Conservation (phyloP, 2,888 invertebrate genomes). For the Orgyia antiqua region DNA sequence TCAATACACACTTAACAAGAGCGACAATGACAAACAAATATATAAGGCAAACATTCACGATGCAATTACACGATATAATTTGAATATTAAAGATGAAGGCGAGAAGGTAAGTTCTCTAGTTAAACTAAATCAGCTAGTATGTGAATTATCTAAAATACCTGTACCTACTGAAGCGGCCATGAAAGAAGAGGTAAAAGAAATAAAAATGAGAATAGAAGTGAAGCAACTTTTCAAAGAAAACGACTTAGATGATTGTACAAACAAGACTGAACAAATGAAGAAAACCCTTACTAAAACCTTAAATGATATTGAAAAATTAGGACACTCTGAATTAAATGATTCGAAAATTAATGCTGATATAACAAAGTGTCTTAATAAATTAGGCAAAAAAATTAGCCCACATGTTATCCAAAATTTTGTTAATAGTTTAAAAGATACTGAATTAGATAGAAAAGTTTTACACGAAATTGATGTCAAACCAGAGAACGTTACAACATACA, state of each 20-base stretch:
- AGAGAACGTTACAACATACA: no score
- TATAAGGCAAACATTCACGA: constrained; percentile 38
- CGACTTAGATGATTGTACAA: constrained; percentile 17
- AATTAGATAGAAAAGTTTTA: constrained; percentile 24
- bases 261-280: constrained; percentile 26
- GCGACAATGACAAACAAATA: constrained; percentile 31
- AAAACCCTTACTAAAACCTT: constrained; percentile 37
- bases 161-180: constrained; percentile 32
- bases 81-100: constrained; percentile 15
- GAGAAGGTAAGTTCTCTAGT: constrained; percentile 29
- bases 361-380: constrained; percentile 31
- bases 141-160: constrained; percentile 43
- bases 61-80: constrained; percentile 28
- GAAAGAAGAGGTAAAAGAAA: constrained; percentile 42
- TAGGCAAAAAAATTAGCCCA: constrained; percentile 24
- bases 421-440: constrained; percentile 30
- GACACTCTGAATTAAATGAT: constrained; percentile 30
- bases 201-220: constrained; percentile 44
- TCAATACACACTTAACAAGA: constrained; percentile 33
- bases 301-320: constrained; percentile 37
- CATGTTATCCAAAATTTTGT: constrained; percentile 34
- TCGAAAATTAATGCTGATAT: constrained; percentile 42
- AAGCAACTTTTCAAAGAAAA: constrained; percentile 33
- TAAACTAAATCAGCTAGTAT: constrained; percentile 42
- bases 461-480: no score